Evolutionary conservation across 2,113 vertebrate genomes (phyloP).

Genomic region (Copsychus sechellarum): DNA sequence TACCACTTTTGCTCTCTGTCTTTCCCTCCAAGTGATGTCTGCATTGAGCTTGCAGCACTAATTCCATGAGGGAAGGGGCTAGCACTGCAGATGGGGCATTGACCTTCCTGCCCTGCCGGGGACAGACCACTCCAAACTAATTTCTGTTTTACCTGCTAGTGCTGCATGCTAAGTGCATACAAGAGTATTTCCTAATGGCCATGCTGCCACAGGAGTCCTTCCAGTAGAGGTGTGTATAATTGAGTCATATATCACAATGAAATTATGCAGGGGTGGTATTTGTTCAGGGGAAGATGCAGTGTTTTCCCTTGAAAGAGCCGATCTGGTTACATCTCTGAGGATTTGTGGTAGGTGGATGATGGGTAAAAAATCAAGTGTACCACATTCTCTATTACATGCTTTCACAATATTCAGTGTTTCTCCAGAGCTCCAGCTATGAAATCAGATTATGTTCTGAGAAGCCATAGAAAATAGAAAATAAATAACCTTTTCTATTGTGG

Average conservation of each 20-base stretch:
- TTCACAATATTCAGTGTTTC: neutral
- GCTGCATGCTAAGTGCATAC: neutral
- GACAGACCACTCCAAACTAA: neutral
- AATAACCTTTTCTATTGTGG: neutral
- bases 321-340: neutral
- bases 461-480: neutral
- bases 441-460: neutral
- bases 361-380: neutral
- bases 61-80: neutral
- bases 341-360: neutral
- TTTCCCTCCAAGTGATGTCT: fast-evolving
- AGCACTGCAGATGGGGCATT: neutral
- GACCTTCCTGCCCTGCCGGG: neutral
- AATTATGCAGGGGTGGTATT: neutral
- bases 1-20: neutral
- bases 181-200: neutral
- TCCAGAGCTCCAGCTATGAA: neutral
- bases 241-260: neutral
- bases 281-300: neutral
- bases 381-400: neutral
- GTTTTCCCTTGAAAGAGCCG: neutral
- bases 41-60: neutral
- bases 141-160: neutral
- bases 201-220: neutral
- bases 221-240: neutral